Evolutionary conservation across 1,140 invertebrate genomes (phyloP).

Genomic region (Monomorium pharaonis): DNA sequence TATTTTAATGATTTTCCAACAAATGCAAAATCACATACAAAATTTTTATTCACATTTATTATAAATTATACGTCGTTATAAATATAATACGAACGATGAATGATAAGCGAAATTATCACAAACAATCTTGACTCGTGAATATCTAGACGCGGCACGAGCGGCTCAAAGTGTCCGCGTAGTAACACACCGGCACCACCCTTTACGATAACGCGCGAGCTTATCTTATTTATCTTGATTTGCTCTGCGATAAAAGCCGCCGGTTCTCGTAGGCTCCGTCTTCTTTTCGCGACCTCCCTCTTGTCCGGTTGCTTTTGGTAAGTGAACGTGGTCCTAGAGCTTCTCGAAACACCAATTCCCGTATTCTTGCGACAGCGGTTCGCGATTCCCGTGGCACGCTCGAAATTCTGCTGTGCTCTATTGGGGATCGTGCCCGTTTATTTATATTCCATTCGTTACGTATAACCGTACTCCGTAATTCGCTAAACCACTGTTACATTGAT

Average conservation of each 20-base stretch:
- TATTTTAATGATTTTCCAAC: not conserved
- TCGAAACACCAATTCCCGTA: too few species aligned
- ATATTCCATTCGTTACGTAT: not conserved
- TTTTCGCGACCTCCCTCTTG: not conserved
- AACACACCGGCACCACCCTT: not conserved
- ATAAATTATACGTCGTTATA: too few species aligned
- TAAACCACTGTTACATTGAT: too few species aligned
- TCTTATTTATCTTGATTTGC: conserved; percentile 5
- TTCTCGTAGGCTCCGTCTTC: not conserved
- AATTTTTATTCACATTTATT: too few species aligned
- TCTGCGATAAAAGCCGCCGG: not conserved
- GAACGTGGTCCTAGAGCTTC: not conserved
- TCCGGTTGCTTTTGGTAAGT: not conserved
- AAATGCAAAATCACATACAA: not conserved
- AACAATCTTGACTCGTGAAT: not conserved
- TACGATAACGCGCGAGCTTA: not conserved
- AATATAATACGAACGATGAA: not conserved
- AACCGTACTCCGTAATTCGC: not conserved
- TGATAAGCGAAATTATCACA: conserved; percentile 10
- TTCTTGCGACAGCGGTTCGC: not conserved
- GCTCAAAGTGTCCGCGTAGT: not conserved
- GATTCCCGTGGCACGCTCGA: not conserved
- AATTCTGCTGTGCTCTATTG: not conserved
- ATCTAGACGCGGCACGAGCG: not conserved
- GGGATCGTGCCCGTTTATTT: not conserved